Base-by-base conservation (phyloP, 1,140 invertebrate species). In the Drosophila carrolli region DNA sequence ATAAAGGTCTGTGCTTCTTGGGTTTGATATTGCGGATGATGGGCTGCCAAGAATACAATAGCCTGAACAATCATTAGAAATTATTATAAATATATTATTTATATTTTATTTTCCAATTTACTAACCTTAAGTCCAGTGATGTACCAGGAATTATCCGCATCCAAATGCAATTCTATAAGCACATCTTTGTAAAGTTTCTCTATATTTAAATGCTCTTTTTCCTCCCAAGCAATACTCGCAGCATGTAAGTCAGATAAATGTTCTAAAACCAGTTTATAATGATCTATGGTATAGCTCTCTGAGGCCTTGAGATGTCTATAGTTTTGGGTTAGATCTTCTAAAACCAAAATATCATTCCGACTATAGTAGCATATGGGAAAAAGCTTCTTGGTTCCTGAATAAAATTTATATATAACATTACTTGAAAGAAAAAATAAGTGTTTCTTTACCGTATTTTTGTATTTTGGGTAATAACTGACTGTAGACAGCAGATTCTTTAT, bases 171-270 rank as follows among this genome's bases (percentile, higher is more conserved):
- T 73, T 91, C 47, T 27, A 71, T 14, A 4, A 90, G 51, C 0
- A 60, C 68, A 74, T 92, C 37, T 79, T 78, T 58, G 44, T 71
- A 92, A 0, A 83, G 16, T 4, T 94, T 85, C 11, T 86, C 91
- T 8, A 94, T 74, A 4, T 82, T 61, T 1, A 83, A 54, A 0
- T 84, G 71, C 4, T 93, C 77, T 0, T 44, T 54, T 7, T 84
- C 44, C 13, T 92, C 91, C 66, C 92, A 92, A 5, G 93, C 67
- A 10, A 94, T 59, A 32, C 93, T 93, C 0, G 83, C 76, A 0
- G 92, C 92, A 62, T 94, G 93, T 0, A 93, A 10, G 3, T 82
- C 81, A 0, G 93, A 93, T 32, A 93, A 46, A 10, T 89, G 68
- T 5, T 68, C 71, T 35, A 94, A 62, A n/a, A 90, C 91, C 11